Conservation (phyloP, 2,797 vertebrate species). For the Coilia nasus region DNA sequence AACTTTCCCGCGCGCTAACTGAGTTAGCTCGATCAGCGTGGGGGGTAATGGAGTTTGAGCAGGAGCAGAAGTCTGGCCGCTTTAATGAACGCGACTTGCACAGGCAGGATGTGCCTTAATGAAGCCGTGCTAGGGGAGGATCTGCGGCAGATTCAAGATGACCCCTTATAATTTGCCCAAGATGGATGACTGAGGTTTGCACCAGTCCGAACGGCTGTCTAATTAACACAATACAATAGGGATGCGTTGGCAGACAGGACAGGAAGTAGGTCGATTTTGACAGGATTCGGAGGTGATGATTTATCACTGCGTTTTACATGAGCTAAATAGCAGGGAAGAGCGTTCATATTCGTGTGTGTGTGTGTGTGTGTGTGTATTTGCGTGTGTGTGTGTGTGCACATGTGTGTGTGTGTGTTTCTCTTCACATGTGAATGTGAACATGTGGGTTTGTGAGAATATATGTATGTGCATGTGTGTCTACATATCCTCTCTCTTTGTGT, state of each 20-base stretch:
- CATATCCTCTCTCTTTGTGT: no score
- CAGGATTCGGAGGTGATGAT: background rate
- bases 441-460: background rate
- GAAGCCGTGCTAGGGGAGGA: conserved; percentile 43
- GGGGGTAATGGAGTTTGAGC: conserved; percentile 55
- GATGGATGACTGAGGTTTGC: conserved; percentile 41
- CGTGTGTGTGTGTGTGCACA: background rate
- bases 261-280: conserved; percentile 44
- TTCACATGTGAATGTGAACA: conserved; percentile 5
- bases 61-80: conserved; percentile 47
- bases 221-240: conserved; percentile 51
- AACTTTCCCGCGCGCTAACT: conserved; percentile 46
- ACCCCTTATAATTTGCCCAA: conserved; percentile 4
- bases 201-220: conserved; percentile 32
- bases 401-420: conserved; percentile 33
- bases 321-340: background rate
- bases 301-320: background rate
- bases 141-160: conserved; percentile 14
- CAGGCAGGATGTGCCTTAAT: conserved; percentile 55
- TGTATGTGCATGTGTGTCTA: no score
- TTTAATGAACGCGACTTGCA: conserved; percentile 49
- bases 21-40: conserved; percentile 49
- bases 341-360: background rate
- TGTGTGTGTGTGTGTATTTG: conserved; percentile 6
- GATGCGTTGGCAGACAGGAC: conserved; percentile 34